These are phyloP conservation scores for Diplazon laetatorius DNA, from an alignment of 2,888 invertebrate genomes.

Conservation along the genomic window DNA sequence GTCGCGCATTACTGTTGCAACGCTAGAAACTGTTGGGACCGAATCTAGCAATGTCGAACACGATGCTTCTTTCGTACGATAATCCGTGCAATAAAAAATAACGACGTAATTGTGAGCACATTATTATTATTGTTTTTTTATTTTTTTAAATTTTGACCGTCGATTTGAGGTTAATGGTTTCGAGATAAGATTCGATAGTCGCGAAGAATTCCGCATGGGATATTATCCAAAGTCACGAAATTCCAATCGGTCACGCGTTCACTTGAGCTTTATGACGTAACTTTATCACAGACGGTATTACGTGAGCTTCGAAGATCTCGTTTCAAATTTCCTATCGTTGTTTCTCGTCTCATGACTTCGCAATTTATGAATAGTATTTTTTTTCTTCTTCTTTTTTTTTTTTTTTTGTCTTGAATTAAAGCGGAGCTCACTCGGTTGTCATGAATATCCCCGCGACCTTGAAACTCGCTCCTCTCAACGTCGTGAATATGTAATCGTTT, in stretches of 20 bases:
- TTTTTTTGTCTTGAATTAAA: conserved; percentile 13
- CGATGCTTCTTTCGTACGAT: not conserved
- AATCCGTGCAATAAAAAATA: not conserved
- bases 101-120: conserved; percentile 18
- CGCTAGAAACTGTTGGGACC: not conserved
- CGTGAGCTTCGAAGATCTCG: not conserved
- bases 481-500: conserved; percentile 43
- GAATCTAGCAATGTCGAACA: not conserved
- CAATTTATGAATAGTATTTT: not conserved
- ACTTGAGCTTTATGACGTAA: conserved; percentile 10
- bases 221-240: not conserved
- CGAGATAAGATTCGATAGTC: not conserved
- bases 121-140: not conserved
- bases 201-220: not conserved
- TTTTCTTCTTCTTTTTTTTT: too few relatives aligned
- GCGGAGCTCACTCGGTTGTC: conserved; percentile 1
- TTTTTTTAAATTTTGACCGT: not conserved
- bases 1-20: not conserved
- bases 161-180: too few relatives aligned
- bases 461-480: not conserved
- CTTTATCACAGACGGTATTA: not conserved
- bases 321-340: conserved; percentile 1
- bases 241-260: conserved; percentile 12
- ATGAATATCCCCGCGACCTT: not conserved
- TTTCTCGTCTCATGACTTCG: not conserved